Percentiles rank a stretch among this genome's conserved stretches.
Evolutionary conservation across 1,140 invertebrate species (phyloP).

Genomic region (Akabosia matsudoensis): DNA sequence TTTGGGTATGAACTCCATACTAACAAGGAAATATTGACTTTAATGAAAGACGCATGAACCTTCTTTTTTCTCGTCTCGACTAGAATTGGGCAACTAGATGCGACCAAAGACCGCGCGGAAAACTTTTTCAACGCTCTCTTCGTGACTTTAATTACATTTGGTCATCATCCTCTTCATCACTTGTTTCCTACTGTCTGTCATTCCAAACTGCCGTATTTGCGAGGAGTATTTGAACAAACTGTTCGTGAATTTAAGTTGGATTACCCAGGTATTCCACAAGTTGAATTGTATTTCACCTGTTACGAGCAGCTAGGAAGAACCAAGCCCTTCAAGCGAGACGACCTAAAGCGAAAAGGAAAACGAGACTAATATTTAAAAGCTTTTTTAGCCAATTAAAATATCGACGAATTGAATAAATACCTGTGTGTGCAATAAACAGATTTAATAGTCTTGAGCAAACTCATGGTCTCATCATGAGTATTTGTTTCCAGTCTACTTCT

Average conservation of each 20-base stretch:
- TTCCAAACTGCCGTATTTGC: conserved; percentile 62
- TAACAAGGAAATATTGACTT: conserved; percentile 10
- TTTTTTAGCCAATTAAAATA: too few relatives aligned
- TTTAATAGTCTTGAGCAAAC: too few relatives aligned
- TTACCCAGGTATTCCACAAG: conserved; percentile 27
- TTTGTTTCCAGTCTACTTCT: too few relatives aligned
- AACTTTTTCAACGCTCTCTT: conserved; percentile 56
- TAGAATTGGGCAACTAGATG: conserved; percentile 68
- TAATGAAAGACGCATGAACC: too few relatives aligned
- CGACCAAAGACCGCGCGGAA: conserved; percentile 66
- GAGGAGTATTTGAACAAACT: conserved; percentile 64
- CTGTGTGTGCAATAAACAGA: too few relatives aligned
- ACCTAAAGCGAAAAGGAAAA: background rate
- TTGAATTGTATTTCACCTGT: conserved; percentile 28
- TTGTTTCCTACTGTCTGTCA: conserved; percentile 78
- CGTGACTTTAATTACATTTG: conserved; percentile 67
- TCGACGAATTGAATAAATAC: too few relatives aligned
- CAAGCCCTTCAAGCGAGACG: conserved; percentile 15
- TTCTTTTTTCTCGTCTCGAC: conserved; percentile 40
- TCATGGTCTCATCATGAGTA: too few relatives aligned
- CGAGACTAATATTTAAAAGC: background rate
- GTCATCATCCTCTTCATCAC: conserved; percentile 75
- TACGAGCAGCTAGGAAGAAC: conserved; percentile 20
- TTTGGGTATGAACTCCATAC: conserved; percentile 48
- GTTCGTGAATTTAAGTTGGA: conserved; percentile 57